phyloP scores from a whole-genome alignment of 1,140 invertebrate species.

The honey bee (Apis mellifera) region Amel_HAv3.1 CM009938.2:2334001-2334500 shows the following conservation, averaged over 20 bases:
- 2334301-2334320: no score
- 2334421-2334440: not conserved
- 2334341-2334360: not conserved
- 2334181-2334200: no score
- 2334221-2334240: no score
- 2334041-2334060: not conserved
- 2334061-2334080: constrained; percentile 6
- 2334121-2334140: no score
- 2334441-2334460: not conserved
- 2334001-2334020: not conserved
- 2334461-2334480: constrained; percentile 5
- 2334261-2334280: no score
- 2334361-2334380: not conserved
- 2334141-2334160: no score
- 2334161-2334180: no score
- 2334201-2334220: no score
- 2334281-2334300: no score
- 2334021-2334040: not conserved
- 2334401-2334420: constrained; percentile 5
- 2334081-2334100: not conserved
- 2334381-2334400: not conserved
- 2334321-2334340: not conserved
- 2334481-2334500: not conserved
- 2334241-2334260: no score
- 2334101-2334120: not conserved